Evolutionary conservation across 1,140 invertebrate genomes (phyloP).

Genomic region (Probaryconus sp.): DNA sequence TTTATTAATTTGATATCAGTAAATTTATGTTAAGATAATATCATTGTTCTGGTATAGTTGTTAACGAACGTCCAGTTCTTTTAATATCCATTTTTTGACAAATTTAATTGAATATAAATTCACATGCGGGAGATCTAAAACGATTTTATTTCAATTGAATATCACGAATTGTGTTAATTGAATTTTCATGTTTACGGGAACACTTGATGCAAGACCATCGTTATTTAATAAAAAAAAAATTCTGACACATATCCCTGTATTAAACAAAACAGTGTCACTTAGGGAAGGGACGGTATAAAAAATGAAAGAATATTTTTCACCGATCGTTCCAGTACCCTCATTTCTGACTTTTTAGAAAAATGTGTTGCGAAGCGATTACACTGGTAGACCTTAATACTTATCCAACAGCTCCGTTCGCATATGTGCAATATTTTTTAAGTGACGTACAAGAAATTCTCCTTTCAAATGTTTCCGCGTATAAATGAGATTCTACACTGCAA

Average conservation of each 20-base stretch:
- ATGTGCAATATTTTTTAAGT: conserved; percentile 45
- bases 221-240: conserved; percentile 52
- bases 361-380: conserved; percentile 31
- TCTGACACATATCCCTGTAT: conserved; percentile 36
- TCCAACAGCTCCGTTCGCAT: background rate
- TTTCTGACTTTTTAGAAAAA: conserved; percentile 25
- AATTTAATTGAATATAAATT: conserved; percentile 38
- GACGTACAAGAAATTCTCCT: background rate
- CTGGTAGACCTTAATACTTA: conserved; percentile 39
- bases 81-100: background rate
- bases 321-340: conserved; percentile 31
- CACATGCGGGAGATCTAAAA: conserved; percentile 12
- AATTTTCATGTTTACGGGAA: conserved; percentile 33
- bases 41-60: too few relatives aligned
- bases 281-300: conserved; percentile 21
- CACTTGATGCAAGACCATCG: conserved; percentile 35
- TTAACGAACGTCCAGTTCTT: too few relatives aligned
- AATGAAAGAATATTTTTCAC: conserved; percentile 49
- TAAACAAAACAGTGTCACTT: conserved; percentile 36
- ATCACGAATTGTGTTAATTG: conserved; percentile 37
- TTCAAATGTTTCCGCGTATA: conserved; percentile 31
- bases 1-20: too few relatives aligned
- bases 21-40: too few relatives aligned
- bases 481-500: too few relatives aligned
- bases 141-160: conserved; percentile 43